Evolutionary conservation across 2,797 vertebrate species (phyloP), one percentile per base, ranked within the genome.

Genomic region (Ptychadena robeensis): DNA sequence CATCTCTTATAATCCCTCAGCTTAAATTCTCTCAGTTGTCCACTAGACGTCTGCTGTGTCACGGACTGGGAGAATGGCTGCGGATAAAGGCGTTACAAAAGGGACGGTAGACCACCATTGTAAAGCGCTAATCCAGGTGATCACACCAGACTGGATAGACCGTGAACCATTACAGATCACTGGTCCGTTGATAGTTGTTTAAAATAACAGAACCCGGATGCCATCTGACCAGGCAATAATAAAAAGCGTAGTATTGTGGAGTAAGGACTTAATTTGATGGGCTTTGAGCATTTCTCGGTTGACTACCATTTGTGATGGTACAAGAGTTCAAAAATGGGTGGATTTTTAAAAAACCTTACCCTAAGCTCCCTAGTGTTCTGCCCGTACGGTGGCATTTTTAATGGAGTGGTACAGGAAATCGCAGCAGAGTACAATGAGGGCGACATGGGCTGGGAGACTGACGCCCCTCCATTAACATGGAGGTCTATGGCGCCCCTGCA

Each of bases 1-100:
- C 86, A 86, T 74, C 86, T 84, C 71, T 81, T 87, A 80, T 90
- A 90, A 91, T 89, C 88, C 84, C 81, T 37, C 86, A 87, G 86
- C 85, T 86, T 86, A 87, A 73, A 81, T 87, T 88, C 88, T 88
- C 87, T 87, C 89, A 87, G 87, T 86, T 82, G 83, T 87, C 89
- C 85, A 87, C 84, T 86, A 9, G 85, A 84, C 77, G 69, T 75
- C 86, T 90, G 90, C 87, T 87, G 88, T 85, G 83, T 89, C 87
- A 82, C 80, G 10, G 18, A 86, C 18, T 70, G 31, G 73, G 78
- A 85, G 25, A 80, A 76, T 76, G 85, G 87, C 75, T 81, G 61
- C 72, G 65, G 75, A 83, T 82, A 88, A 87, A 88, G 68, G 87
- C 86, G 86, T 87, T 87, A 86, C 22, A 85, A 48, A 68, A 9